Evolutionary conservation across 2,888 invertebrate genomes (phyloP), one percentile per base, ranked within the genome.

Genomic region (Heliconius cydno): DNA sequence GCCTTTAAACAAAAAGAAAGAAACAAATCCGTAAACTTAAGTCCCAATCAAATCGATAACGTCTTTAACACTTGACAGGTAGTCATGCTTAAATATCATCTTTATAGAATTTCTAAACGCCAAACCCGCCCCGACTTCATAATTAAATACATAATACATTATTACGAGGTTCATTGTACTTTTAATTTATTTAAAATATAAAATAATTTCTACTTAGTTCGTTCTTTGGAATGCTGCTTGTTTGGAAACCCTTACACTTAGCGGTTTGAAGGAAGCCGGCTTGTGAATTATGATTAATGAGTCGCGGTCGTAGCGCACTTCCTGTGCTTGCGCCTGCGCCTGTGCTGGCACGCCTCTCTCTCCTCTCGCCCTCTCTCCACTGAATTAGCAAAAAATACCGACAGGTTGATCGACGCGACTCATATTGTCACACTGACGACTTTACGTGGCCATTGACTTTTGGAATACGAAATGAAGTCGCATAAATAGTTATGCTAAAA

Each of bases 221-320:
- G 38, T 71, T n/a, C 63, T 30, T 72, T 30, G 67, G 73, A 71
- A 65, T 72, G 76, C 63, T 28, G 76, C 12, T 63, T 60, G 75
- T 79, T 41, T 76, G 60, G 77, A 70, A 80, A 79, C 79, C 81
- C 79, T 82, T 73, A 81, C 78, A 78, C 76, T 79, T 67, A 79
- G 79, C 63, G 82, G 82, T 82, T 77, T 86, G 87, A 89, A 90
- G 90, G 89, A 88, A 86, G 86, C 87, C 87, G 86, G 86, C 87
- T 86, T 86, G 86, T 89, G 70, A 70, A 70, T 70, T 70, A 70
- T 70, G 89, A 90, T 90, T 90, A 90, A 91, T 89, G 88, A 87
- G 77, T 76, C 86, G 85, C 87, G 88, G 87, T 89, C 90, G 90
- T 88, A 87, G 90, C 89, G 86, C 84, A 92, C 92, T 92, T 93